Conservation (phyloP, 2,797 vertebrate genomes). For the Neopelma chrysocephalum region DNA sequence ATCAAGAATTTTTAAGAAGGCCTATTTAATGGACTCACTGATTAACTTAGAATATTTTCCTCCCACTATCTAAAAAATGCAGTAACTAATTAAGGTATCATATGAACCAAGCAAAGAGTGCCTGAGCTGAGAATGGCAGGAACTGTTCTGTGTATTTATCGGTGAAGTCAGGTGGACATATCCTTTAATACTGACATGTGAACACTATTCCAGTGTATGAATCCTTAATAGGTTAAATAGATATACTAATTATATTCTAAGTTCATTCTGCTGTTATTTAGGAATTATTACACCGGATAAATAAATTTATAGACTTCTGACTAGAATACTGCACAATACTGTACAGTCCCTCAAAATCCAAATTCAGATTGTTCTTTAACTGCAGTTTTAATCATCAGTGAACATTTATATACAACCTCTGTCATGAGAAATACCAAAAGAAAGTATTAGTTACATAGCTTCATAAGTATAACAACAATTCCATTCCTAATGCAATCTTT, state of each 20-base stretch:
- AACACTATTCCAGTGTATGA: not conserved
- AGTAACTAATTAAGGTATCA: not conserved
- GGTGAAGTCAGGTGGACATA: not conserved
- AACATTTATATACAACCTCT: not conserved
- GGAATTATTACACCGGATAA: not conserved
- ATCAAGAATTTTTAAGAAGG: not conserved
- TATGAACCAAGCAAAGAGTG: not conserved
- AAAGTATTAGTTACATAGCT: not conserved
- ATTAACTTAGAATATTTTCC: not conserved
- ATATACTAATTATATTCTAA: not conserved
- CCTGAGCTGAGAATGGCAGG: not conserved
- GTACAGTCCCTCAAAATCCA: not conserved
- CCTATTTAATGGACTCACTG: not conserved
- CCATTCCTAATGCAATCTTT: not conserved
- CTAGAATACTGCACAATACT: not conserved
- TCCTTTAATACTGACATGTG: not conserved
- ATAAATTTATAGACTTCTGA: not conserved
- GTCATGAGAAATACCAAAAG: not conserved
- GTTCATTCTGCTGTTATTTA: not conserved
- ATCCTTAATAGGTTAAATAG: not conserved
- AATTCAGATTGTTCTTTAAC: not conserved
- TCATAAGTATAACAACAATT: not conserved
- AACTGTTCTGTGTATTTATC: not conserved
- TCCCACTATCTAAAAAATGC: not conserved
- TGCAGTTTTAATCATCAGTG: not conserved